Percentiles rank a stretch among this genome's conserved stretches.
These are phyloP conservation scores for Schlechtendalia chinensis DNA, from an alignment of 1,140 invertebrate genomes.

Conservation along the genomic window DNA sequence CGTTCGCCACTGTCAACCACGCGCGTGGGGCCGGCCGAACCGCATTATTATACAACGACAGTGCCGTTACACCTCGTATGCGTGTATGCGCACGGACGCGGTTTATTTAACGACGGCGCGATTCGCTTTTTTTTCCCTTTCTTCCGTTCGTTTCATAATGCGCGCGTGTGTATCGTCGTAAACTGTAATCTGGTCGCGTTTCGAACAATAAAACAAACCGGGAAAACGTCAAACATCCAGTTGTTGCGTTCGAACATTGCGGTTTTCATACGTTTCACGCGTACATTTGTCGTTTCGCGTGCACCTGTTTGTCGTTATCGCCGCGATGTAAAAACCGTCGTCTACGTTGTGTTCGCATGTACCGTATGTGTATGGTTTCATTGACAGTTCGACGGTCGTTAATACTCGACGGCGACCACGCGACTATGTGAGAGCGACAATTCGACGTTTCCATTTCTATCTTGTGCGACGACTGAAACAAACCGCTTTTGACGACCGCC, in stretches of 20 bases:
- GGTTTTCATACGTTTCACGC: not conserved
- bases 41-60: not conserved
- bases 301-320: too few relatives aligned
- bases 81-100: constrained; percentile 13
- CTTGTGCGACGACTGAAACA: not conserved
- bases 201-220: not conserved
- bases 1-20: not conserved
- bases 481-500: not conserved
- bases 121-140: not conserved
- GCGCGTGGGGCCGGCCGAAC: not conserved
- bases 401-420: not conserved
- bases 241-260: too few relatives aligned
- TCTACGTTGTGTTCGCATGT: too few relatives aligned
- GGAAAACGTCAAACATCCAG: too few relatives aligned
- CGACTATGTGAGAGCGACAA: not conserved
- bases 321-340: not conserved
- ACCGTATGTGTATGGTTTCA: not conserved
- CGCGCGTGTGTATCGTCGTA: too few relatives aligned
- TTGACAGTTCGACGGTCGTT: not conserved
- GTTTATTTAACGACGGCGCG: not conserved
- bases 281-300: not conserved
- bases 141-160: too few relatives aligned
- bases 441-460: not conserved
- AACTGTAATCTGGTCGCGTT: not conserved
- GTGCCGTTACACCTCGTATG: too few relatives aligned